Evolutionary conservation across 2,113 vertebrate species (phyloP), one percentile per base, ranked within the genome.

Genomic region (Formicarius rufipectus): DNA sequence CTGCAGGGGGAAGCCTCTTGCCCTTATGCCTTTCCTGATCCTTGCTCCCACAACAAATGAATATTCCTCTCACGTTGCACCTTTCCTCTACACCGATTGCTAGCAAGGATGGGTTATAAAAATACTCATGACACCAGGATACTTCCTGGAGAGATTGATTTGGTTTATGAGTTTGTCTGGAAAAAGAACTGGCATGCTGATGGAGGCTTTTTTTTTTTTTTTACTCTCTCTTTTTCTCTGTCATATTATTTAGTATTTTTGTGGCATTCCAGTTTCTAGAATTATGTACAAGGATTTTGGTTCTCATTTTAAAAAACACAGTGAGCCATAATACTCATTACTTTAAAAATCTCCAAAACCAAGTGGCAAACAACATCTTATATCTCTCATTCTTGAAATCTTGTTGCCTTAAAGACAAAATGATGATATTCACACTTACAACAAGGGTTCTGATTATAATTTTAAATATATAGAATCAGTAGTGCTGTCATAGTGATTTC

Each of bases 281-380:
- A 90, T 83, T 81, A 67, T 23, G 14, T 74, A 67, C 63, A 55
- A 84, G 22, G 13, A 88, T 86, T 52, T 90, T 82, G 86, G 56
- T 24, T 94, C 40, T 91, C 47, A 74, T 75, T 90, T 85, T 31
- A 78, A 73, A 90, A 90, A 80, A 33, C 21, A 74, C 60, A 78
- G 33, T 42, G 64, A 89, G 60, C 76, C 74, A 72, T 77, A 94
- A 64, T 35, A 45, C 58, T 87, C 49, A 7, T 59, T 88, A 52
- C 42, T 86, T 59, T 77, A 72, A 95, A 89, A 96, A 85, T 64
- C 64, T 95, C 56, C 66, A 93, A 84, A 96, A 63, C 35, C 28
- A 68, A 86, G 64, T 24, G 24, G 30, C 40, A 91, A 89, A 80
- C 39, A 72, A 76, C 42, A 72, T 28, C 64, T 53, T 73, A 17